phyloP scores from a whole-genome alignment of 2,113 vertebrate species.

The Hippocampus mohnikei region DNA sequence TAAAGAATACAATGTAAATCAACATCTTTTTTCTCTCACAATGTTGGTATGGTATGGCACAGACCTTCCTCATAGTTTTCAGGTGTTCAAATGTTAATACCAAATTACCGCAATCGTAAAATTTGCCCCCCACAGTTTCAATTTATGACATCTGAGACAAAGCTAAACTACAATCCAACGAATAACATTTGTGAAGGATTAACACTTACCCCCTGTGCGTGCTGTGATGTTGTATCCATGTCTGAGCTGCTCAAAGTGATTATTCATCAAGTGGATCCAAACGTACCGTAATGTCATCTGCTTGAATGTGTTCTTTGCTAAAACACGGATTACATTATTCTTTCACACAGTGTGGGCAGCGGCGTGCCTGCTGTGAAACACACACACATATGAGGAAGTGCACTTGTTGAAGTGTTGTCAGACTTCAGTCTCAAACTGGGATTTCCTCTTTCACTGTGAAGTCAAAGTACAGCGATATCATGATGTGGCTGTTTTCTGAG shows the following conservation, averaged over 20 bases:
- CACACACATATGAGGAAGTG: conserved; percentile 49
- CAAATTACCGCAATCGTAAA: background rate
- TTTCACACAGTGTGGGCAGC: background rate
- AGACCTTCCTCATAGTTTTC: background rate
- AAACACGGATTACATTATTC: background rate
- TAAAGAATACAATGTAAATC: too few relatives aligned
- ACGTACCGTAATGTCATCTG: too few relatives aligned
- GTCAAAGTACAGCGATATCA: conserved; percentile 10
- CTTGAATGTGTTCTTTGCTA: background rate
- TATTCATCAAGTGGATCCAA: conserved; percentile 3
- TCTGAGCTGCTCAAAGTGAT: background rate
- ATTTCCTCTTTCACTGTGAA: conserved; percentile 56
- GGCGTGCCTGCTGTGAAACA: conserved; percentile 7
- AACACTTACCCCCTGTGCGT: conserved; percentile 27
- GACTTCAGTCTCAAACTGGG: conserved; percentile 37
- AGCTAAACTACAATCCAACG: background rate
- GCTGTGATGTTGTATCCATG: conserved; percentile 34
- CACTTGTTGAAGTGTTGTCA: conserved; percentile 16
- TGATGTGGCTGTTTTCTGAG: background rate
- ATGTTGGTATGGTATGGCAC: background rate
- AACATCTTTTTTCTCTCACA: background rate
- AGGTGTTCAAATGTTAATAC: background rate
- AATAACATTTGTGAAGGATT: background rate
- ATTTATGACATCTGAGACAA: background rate
- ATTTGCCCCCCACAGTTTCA: background rate